These are phyloP conservation scores for Apis dorsata DNA, from an alignment of 1,140 invertebrate genomes.

Conservation along the genomic window DNA sequence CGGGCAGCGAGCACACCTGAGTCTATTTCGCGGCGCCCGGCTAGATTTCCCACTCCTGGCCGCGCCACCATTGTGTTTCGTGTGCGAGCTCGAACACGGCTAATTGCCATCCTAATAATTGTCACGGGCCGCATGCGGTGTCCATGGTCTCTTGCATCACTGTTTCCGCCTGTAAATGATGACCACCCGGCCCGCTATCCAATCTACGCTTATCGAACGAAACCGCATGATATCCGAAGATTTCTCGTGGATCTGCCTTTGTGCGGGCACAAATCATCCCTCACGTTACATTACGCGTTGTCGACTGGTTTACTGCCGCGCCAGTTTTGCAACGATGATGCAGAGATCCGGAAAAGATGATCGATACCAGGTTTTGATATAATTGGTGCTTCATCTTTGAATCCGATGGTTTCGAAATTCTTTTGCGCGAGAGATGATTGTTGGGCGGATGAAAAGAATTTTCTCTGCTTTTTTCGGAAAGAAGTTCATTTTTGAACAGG, in stretches of 20 bases:
- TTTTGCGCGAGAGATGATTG: not conserved
- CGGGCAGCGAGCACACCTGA: slow-evolving; percentile 68
- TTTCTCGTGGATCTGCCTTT: slow-evolving; percentile 41
- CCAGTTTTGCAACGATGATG: not conserved
- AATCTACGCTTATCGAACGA: slow-evolving; percentile 65
- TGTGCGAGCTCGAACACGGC: slow-evolving; percentile 32
- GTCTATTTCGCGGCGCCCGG: slow-evolving; percentile 65
- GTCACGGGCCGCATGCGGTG: slow-evolving; percentile 57
- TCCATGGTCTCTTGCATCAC: slow-evolving; percentile 18
- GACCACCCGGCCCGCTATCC: slow-evolving; percentile 57
- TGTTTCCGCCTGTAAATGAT: slow-evolving; percentile 63
- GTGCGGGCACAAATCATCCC: slow-evolving; percentile 49
- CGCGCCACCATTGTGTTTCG: slow-evolving; percentile 29
- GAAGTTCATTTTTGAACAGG: too few species aligned
- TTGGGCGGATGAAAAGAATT: too few species aligned
- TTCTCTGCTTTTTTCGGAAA: too few species aligned
- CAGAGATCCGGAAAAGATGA: not conserved
- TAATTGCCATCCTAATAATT: slow-evolving; percentile 72
- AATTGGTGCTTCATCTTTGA: too few species aligned
- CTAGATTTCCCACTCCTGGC: slow-evolving; percentile 59
- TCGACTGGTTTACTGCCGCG: not conserved
- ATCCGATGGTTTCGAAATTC: not conserved
- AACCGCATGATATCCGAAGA: slow-evolving; percentile 61
- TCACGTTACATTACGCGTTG: slow-evolving; percentile 28
- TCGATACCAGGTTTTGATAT: not conserved